Evolutionary conservation across 2,113 vertebrate species (phyloP), one percentile per base, ranked within the genome.

Genomic region (Alexandromys fortis): DNA sequence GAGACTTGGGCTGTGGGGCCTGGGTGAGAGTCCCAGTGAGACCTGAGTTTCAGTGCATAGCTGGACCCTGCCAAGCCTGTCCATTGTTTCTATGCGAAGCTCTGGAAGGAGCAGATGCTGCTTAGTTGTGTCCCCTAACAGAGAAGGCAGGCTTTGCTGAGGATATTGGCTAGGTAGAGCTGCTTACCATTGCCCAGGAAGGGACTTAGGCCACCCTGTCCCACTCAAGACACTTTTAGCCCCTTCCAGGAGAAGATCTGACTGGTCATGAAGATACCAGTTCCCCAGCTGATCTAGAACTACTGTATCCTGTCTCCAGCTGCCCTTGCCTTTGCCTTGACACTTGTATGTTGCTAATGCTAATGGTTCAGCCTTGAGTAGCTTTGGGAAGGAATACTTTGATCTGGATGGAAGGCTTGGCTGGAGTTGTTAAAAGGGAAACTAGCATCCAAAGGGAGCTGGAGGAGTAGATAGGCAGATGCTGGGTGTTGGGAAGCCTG

Each of bases 91-190:
- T 73, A 1, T 28, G 87, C 63, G 78, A 24, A 92, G 30, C 78
- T 52, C 33, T 17, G 22, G 81, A 22, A 11, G 45, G 0, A 0
- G 91, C 3, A 75, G 90, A 0, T 83, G 95, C 70, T 65, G n/a
- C 96, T 96, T 94, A 96, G 95, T 95, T 97, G 97, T 98, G 97
- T 98, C 95, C 47, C 75, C 42, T 49, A 45, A 95, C 42, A 89
- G 96, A 96, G 97, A 96, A 92, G 92, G 96, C n/a, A 55, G 92
- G 92, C 79, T 9, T 2, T 0, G 12, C 24, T 3, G 2, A 1
- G 24, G 28, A 9, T 65, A 33, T 2, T 11, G 79, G n/a, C 1
- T 33, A 77, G 86, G 94, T 92, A 85, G 89, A 5, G 0, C 38
- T 12, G 49, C 52, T 42, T 28, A 0, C 1, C 0, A 0, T 63